phyloP scores from a whole-genome alignment of 1,140 invertebrate genomes.

The Coptotermes formosanus region DNA sequence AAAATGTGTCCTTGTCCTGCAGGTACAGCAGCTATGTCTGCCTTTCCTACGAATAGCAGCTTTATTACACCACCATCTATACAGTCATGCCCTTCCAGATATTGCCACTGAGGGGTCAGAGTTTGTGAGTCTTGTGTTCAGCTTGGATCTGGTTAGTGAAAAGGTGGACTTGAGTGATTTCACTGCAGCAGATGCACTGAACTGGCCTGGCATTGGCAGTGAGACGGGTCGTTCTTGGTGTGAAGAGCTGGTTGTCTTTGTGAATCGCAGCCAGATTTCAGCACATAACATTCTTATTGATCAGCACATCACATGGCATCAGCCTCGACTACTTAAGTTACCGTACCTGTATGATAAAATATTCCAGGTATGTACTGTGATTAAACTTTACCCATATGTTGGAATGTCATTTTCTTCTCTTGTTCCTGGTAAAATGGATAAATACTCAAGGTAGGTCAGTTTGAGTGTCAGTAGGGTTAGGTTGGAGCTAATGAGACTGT shows the following conservation, averaged over 20 bases:
- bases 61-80: slow-evolving; percentile 81
- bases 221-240: slow-evolving; percentile 63
- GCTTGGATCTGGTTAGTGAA: slow-evolving; percentile 69
- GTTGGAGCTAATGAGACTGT: no score
- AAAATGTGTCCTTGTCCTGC: slow-evolving; percentile 23
- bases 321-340: slow-evolving; percentile 77
- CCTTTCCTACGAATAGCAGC: slow-evolving; percentile 83
- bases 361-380: slow-evolving; percentile 65
- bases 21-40: slow-evolving; percentile 75
- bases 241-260: slow-evolving; percentile 58
- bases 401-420: no score
- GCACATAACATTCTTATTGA: slow-evolving; percentile 63
- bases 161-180: slow-evolving; percentile 58
- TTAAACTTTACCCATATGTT: no score
- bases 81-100: slow-evolving; percentile 74
- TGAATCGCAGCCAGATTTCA: slow-evolving; percentile 54
- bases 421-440: no score
- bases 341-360: slow-evolving; percentile 90
- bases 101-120: slow-evolving; percentile 60
- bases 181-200: slow-evolving; percentile 50
- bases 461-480: no score
- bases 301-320: slow-evolving; percentile 71
- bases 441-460: no score
- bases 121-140: slow-evolving; percentile 71
- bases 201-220: slow-evolving; percentile 58